phyloP scores from a whole-genome alignment of 2,888 invertebrate genomes.

The Drosophila imparisetae region DNA sequence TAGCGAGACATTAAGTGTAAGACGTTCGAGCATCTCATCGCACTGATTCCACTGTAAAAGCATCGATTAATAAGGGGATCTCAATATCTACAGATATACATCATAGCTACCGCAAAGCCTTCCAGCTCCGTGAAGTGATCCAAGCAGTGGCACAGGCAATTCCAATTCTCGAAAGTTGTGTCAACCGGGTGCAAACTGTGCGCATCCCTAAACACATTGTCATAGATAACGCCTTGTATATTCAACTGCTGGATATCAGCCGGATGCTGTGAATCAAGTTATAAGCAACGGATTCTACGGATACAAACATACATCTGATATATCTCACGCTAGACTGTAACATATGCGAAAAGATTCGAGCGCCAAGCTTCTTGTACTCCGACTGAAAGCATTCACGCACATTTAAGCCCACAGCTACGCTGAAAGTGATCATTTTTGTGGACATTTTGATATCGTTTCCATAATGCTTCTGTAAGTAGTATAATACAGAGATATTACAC shows the following conservation, averaged over 20 bases:
- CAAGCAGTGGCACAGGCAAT: slow-evolving; percentile 80
- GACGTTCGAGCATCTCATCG: slow-evolving; percentile 82
- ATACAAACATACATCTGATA: neutral
- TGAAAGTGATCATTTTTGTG: slow-evolving; percentile 68
- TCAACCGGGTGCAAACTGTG: slow-evolving; percentile 66
- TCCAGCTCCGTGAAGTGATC: slow-evolving; percentile 72
- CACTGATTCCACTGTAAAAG: slow-evolving; percentile 80
- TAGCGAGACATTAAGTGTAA: slow-evolving; percentile 76
- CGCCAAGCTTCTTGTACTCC: slow-evolving; percentile 77
- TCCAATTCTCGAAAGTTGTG: slow-evolving; percentile 72
- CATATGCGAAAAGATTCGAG: slow-evolving; percentile 73
- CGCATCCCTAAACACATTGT: slow-evolving; percentile 75
- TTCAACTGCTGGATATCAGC: slow-evolving; percentile 75
- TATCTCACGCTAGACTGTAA: slow-evolving; percentile 72
- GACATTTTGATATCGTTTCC: slow-evolving; percentile 46
- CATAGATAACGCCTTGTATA: slow-evolving; percentile 82
- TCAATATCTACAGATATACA: neutral
- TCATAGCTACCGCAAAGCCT: slow-evolving; percentile 62
- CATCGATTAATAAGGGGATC: neutral
- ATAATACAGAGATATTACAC: neutral
- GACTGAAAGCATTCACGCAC: slow-evolving; percentile 78
- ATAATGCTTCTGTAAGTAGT: slow-evolving; percentile 49
- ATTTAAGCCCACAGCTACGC: slow-evolving; percentile 81
- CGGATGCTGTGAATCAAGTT: slow-evolving; percentile 49
- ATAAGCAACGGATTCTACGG: neutral